These are phyloP conservation scores for Macrotus californicus DNA, from an alignment of 2,113 vertebrate genomes.

Conservation along the genomic window DNA sequence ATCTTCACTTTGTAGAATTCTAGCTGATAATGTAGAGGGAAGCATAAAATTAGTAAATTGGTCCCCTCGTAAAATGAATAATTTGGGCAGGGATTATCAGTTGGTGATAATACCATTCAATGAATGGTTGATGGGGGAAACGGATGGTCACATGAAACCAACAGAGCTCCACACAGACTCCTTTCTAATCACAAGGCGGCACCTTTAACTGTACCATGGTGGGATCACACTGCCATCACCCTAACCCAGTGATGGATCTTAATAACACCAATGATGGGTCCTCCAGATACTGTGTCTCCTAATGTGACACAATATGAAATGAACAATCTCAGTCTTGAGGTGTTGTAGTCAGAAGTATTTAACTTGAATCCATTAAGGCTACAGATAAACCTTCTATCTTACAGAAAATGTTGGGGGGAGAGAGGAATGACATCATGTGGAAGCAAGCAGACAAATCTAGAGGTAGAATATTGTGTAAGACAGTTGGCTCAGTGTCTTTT, in stretches of 20 bases:
- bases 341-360: neutral
- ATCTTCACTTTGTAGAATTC: neutral
- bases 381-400: neutral
- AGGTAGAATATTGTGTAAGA: neutral
- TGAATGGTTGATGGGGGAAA: neutral
- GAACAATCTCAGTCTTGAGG: neutral
- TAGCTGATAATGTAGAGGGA: neutral
- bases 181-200: neutral
- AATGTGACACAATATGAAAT: neutral
- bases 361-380: neutral
- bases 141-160: neutral
- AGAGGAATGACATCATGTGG: neutral
- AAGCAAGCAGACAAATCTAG: neutral
- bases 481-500: neutral
- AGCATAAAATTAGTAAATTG: slow-evolving; percentile 4
- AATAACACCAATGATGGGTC: neutral
- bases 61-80: neutral
- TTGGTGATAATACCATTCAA: neutral
- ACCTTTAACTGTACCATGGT: neutral
- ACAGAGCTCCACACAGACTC: neutral
- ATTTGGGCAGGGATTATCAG: neutral
- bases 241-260: neutral
- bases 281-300: neutral
- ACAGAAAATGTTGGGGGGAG: neutral
- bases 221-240: neutral